Percentiles rank a stretch among this genome's conserved stretches.
These are phyloP conservation scores for Proteles cristata DNA, from an alignment of 2,113 vertebrate genomes.

Conservation along the genomic window DNA sequence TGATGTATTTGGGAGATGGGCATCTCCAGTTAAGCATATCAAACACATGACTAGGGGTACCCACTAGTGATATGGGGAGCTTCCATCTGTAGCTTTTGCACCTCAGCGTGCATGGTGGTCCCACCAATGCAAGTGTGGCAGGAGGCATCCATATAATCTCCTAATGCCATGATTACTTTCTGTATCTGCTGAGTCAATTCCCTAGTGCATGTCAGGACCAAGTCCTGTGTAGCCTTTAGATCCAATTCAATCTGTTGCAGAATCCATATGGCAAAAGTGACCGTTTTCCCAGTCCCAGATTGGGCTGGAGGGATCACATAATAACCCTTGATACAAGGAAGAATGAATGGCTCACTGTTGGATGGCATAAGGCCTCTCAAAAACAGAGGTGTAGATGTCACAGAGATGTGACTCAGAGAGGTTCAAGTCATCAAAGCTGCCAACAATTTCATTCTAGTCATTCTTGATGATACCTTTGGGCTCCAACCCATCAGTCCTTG, in stretches of 20 bases:
- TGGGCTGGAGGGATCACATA: constrained; percentile 91
- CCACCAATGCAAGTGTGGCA: background rate
- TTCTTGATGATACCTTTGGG: constrained; percentile 92
- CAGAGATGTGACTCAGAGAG: constrained; percentile 91
- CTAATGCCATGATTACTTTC: background rate
- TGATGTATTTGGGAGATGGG: constrained; percentile 86
- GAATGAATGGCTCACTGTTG: constrained; percentile 95
- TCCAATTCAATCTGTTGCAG: constrained; percentile 88
- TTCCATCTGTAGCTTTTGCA: background rate
- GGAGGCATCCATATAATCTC: background rate
- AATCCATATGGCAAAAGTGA: constrained; percentile 89
- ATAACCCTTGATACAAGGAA: constrained; percentile 96
- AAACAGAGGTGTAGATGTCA: constrained; percentile 95
- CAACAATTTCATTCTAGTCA: constrained; percentile 93
- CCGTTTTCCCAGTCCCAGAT: constrained; percentile 89
- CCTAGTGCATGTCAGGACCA: constrained; percentile 88
- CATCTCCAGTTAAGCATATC: constrained; percentile 92
- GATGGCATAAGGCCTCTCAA: constrained; percentile 95
- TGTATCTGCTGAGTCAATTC: constrained; percentile 81
- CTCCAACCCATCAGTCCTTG: constrained; percentile 93
- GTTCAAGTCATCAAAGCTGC: constrained; percentile 79
- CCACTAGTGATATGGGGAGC: constrained; percentile 92
- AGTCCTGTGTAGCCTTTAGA: constrained; percentile 87
- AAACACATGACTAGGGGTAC: constrained; percentile 92
- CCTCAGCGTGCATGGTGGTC: background rate